Evolutionary conservation across 2,888 invertebrate species (phyloP), one percentile per base, ranked within the genome.

Genomic region (Linyphia triangularis): DNA sequence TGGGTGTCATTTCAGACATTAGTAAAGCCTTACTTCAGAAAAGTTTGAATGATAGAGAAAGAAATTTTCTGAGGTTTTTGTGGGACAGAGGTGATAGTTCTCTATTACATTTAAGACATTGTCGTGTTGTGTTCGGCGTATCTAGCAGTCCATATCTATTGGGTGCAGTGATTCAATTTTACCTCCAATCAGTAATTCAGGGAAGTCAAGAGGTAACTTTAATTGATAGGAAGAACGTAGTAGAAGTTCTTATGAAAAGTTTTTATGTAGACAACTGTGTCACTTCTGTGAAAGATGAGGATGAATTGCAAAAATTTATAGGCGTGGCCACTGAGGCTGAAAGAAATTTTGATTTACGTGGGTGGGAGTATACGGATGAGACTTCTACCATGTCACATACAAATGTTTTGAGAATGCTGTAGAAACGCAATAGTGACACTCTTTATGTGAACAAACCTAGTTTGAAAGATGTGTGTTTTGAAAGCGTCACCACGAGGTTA

Each of bases 11-110:
- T 61, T n/a, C 70, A 16, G 70, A 69, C 16, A 81, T 81, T 13
- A 57, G n/a, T 24, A 81, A 26, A 22, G 70, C 57, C n/a, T 70
- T 81, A 59, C 26, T 81, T 6, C 57, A 70, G 30, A 70, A 70
- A 70, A 37, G 33, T 26, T 16, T 81, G n/a, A 13, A 57, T 37
- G 16, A 51, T 7, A 37, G 37, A n/a, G 70, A 81, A 24, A 10
- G 81, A 69, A 37, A 70, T 16, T 69, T 72, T n/a, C 0, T 43
- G 37, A 24, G 28, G 40, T 84, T 75, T 67, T 33, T 84, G 24
- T 75, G 65, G 75, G 43, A 57, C 51, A 26, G 67, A 4, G 7
- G 67, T 10, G n/a, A 75, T 7, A 9, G n/a, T 57, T 22, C 22
- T 30, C 16, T 75, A 9, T 6, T 5, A 24, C 10, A 6, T 33